phyloP scores from a whole-genome alignment of 2,797 vertebrate genomes.

The Sebastes oblongus region DNA sequence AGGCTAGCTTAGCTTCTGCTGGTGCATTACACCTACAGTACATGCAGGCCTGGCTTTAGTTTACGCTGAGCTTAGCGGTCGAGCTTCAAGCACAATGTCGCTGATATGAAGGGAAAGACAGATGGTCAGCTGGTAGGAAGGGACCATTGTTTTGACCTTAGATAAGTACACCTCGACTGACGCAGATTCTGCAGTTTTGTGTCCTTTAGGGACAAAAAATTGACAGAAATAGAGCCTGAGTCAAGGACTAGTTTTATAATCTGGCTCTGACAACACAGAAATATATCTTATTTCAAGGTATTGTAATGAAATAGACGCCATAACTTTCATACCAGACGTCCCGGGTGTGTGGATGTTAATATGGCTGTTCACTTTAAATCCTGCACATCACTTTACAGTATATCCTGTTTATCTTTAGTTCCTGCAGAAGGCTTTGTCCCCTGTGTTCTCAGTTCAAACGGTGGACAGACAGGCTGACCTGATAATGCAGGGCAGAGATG shows the following conservation, averaged over 20 bases:
- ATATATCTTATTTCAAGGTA: background rate
- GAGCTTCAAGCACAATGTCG: constrained; percentile 5
- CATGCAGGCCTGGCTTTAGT: constrained; percentile 15
- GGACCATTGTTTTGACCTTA: constrained; percentile 28
- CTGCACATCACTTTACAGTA: background rate
- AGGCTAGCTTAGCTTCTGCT: constrained; percentile 15
- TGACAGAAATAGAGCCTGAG: background rate
- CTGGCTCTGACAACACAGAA: background rate
- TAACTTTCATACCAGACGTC: background rate
- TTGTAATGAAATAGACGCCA: background rate
- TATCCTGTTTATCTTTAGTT: background rate
- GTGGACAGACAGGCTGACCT: constrained; percentile 52
- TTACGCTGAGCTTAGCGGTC: constrained; percentile 24
- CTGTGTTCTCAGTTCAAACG: constrained; percentile 35
- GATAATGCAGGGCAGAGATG: constrained; percentile 47
- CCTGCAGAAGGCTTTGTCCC: constrained; percentile 3
- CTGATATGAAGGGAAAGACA: constrained; percentile 30
- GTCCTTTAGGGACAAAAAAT: background rate
- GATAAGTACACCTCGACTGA: constrained; percentile 8
- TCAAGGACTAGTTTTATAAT: background rate
- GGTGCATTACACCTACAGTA: background rate
- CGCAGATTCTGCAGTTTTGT: background rate
- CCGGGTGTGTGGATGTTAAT: background rate
- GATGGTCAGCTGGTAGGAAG: constrained; percentile 50
- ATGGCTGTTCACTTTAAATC: background rate